Conservation (phyloP, 2,888 invertebrate genomes). For the Epirrita christyi region DNA sequence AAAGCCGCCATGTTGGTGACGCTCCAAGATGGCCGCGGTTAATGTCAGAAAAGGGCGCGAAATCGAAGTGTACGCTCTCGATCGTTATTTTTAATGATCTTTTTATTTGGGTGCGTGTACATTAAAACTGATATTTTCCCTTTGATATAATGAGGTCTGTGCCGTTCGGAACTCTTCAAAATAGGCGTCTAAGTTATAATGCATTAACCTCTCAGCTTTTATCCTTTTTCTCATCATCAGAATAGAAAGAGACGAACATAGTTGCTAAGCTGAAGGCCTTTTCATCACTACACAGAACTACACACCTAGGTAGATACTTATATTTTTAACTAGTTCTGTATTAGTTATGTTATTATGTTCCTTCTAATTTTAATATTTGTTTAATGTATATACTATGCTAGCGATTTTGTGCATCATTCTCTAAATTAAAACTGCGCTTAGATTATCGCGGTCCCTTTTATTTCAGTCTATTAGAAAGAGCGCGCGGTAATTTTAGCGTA, state of each 20-base stretch:
- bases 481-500: no score
- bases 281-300: no score
- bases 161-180: not conserved
- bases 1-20: constrained; percentile 70
- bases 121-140: constrained; percentile 10
- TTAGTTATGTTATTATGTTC: no score
- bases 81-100: constrained; percentile 59
- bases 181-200: not conserved
- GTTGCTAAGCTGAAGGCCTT: no score
- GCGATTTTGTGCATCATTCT: no score
- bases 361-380: no score
- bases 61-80: constrained; percentile 48
- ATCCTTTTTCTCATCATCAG: not conserved
- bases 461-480: no score
- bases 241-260: not conserved
- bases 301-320: no score
- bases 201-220: not conserved
- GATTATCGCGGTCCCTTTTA: no score
- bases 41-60: constrained; percentile 64
- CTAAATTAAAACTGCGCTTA: no score
- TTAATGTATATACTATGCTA: no score
- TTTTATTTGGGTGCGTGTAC: constrained; percentile 41
- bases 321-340: no score
- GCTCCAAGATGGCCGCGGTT: constrained; percentile 62
- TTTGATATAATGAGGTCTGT: not conserved